Evolutionary conservation across 2,888 invertebrate species (phyloP), one percentile per base, ranked within the genome.

Genomic region (Platerodrilus igneus): DNA sequence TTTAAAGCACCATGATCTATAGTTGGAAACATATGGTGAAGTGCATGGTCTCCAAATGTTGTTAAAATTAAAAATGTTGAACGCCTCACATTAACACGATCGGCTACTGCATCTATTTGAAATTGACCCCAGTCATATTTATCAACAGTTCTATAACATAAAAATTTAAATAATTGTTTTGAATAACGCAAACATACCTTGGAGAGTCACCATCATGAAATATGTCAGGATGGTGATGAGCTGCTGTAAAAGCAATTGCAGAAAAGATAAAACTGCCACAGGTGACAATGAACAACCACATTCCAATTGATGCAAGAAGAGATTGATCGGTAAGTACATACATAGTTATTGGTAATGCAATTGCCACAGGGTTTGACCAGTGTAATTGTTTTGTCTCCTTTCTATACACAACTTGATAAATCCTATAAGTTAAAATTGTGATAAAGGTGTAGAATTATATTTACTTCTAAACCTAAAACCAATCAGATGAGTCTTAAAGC

Each of bases 21-120:
- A 0, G 86, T 83, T 0, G 89, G 89, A 53, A 89, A 82, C 11
- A 89, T 68, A 64, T 90, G 90, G 62, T 90, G 89, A 2, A 89
- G 67, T 0, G 75, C 73, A 59, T 90, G 90, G 41, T 84, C 80
- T 0, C 89, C 89, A 55, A 86, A 89, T 43, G 79, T 75, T 0
- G 83, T 82, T 35, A 88, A 62, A 1, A 78, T 76, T 45, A 83
- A 67, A 58, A 84, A 81, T 45, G 78, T 74, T 23, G 77, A 78
- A 8, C 79, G 77, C 6, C 78, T 77, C 41, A 81, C 71, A 46
- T 86, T 81, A 11, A 75, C 69, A 45, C 86, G 74, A 58, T 86
- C 88, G 17, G 81, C 76, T 0, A 85, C 73, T 0, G 86, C 77
- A 56, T 88, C 84, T 47, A 88, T 55, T 63, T 87, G 85, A 55